phyloP scores from a whole-genome alignment of 1,140 invertebrate genomes.

The Idris sp. region DNA sequence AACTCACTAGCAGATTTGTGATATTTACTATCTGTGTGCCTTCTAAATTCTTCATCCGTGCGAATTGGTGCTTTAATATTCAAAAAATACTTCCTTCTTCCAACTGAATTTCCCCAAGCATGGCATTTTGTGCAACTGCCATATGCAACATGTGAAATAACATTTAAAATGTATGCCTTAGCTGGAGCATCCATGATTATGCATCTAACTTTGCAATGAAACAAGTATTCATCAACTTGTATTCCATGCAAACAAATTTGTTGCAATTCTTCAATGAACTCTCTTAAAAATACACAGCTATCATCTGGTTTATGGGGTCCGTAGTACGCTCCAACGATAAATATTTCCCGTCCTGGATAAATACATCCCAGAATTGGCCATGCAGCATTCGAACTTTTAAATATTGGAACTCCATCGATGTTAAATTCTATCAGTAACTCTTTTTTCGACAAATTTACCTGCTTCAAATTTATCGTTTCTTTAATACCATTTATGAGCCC shows the following conservation, averaged over 20 bases:
- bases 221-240: neutral
- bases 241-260: slow-evolving; percentile 6
- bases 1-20: slow-evolving; percentile 3
- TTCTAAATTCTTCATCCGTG: slow-evolving; percentile 19
- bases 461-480: too few relatives aligned
- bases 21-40: slow-evolving; percentile 10
- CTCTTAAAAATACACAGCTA: slow-evolving; percentile 14
- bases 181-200: slow-evolving; percentile 42
- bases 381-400: slow-evolving; percentile 5
- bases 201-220: neutral
- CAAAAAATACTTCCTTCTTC: slow-evolving; percentile 21
- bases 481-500: too few relatives aligned
- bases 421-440: too few relatives aligned
- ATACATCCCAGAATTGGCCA: slow-evolving; percentile 16
- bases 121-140: slow-evolving; percentile 50
- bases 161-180: slow-evolving; percentile 46
- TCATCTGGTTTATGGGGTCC: slow-evolving; percentile 19
- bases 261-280: slow-evolving; percentile 21
- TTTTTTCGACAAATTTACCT: too few relatives aligned
- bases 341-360: neutral
- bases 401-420: slow-evolving; percentile 17
- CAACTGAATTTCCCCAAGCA: slow-evolving; percentile 16
- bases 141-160: slow-evolving; percentile 45
- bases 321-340: slow-evolving; percentile 21
- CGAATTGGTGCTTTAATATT: neutral